Conservation (phyloP, 2,888 invertebrate genomes). For the Chesias legatella region DNA sequence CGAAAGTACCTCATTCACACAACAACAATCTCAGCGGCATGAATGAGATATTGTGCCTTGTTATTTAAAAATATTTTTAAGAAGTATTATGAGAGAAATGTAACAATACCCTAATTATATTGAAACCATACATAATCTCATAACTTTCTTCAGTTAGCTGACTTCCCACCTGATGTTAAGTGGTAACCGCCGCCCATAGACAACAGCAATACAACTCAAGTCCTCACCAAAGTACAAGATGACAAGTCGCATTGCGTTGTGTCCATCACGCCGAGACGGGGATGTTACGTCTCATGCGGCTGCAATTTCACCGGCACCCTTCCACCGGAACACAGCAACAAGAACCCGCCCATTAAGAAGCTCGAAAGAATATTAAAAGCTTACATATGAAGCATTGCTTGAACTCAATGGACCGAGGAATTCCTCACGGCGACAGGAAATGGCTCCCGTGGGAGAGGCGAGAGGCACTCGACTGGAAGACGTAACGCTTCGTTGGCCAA, state of each 20-base stretch:
- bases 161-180: too few relatives aligned
- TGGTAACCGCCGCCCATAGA: too few relatives aligned
- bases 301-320: too few relatives aligned
- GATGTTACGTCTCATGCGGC: too few relatives aligned
- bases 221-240: too few relatives aligned
- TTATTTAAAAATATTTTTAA: slow-evolving; percentile 25
- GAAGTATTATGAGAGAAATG: slow-evolving; percentile 30
- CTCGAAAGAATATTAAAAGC: too few relatives aligned
- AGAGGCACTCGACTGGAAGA: slow-evolving; percentile 39
- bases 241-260: too few relatives aligned
- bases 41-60: slow-evolving; percentile 7
- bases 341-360: too few relatives aligned
- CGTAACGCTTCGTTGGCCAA: slow-evolving; percentile 32
- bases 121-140: slow-evolving; percentile 9
- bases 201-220: too few relatives aligned
- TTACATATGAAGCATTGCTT: not conserved
- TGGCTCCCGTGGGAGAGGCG: slow-evolving; percentile 45
- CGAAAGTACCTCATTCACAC: slow-evolving; percentile 13
- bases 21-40: slow-evolving; percentile 5
- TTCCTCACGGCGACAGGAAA: slow-evolving; percentile 24
- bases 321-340: too few relatives aligned
- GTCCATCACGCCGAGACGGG: too few relatives aligned
- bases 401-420: slow-evolving; percentile 11
- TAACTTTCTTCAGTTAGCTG: slow-evolving; percentile 22
- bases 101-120: slow-evolving; percentile 21